phyloP scores from a whole-genome alignment of 2,888 invertebrate species.

The Polymixis lichenea region DNA sequence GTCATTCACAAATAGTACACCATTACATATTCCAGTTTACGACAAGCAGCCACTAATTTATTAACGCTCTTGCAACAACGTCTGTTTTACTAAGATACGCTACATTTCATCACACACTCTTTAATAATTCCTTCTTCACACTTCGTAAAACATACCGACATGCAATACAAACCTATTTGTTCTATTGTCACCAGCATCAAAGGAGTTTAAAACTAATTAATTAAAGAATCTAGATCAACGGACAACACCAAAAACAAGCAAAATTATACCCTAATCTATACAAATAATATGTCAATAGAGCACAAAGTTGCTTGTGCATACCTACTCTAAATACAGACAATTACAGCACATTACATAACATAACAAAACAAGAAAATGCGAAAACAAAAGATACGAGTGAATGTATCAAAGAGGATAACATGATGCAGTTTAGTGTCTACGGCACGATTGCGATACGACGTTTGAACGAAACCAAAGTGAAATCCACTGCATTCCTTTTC shows the following conservation, averaged over 20 bases:
- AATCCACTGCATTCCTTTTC: neutral
- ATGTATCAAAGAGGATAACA: conserved; percentile 71
- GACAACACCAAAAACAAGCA: conserved; percentile 48
- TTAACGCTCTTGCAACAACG: conserved; percentile 33
- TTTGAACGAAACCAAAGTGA: neutral
- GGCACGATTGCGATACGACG: conserved; percentile 62
- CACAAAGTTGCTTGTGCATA: conserved; percentile 52
- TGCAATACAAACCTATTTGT: conserved; percentile 62
- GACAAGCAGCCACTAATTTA: conserved; percentile 51
- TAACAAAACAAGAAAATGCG: conserved; percentile 68
- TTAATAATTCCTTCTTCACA: conserved; percentile 65
- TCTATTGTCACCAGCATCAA: conserved; percentile 67
- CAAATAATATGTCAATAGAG: conserved; percentile 49
- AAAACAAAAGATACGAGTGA: conserved; percentile 68
- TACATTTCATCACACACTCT: conserved; percentile 56
- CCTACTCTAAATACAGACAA: conserved; percentile 59
- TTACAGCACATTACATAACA: conserved; percentile 72
- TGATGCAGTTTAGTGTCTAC: conserved; percentile 39
- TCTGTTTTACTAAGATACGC: conserved; percentile 48
- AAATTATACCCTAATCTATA: conserved; percentile 41
- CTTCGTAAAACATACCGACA: conserved; percentile 59
- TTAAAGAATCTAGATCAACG: conserved; percentile 70
- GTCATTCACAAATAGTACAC: conserved; percentile 23
- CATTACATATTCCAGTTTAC: conserved; percentile 37
- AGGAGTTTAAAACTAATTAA: conserved; percentile 70